phyloP scores from a whole-genome alignment of 2,113 vertebrate genomes.

The Lathamus discolor region DNA sequence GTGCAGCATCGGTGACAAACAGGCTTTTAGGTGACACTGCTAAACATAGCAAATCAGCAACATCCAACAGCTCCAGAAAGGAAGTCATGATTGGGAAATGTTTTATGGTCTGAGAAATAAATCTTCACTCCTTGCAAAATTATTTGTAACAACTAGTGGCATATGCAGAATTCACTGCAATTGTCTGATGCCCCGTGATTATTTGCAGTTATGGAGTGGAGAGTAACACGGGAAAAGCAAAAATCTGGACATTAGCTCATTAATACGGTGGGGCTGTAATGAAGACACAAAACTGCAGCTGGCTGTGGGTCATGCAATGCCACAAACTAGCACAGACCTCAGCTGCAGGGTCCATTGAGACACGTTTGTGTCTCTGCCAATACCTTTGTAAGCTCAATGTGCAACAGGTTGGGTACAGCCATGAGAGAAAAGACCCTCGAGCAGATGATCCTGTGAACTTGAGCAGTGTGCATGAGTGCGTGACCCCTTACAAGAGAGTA shows the following conservation, averaged over 20 bases:
- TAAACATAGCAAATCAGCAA: not conserved
- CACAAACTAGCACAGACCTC: not conserved
- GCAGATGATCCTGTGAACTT: not conserved
- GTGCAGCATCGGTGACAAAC: not conserved
- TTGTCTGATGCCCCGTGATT: not conserved
- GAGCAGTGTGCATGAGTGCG: rapidly evolving
- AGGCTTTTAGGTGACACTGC: not conserved
- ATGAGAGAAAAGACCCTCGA: rapidly evolving
- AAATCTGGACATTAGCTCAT: not conserved
- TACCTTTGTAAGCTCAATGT: rapidly evolving
- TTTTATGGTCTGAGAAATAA: not conserved
- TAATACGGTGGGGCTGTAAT: not conserved
- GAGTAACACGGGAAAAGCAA: not conserved
- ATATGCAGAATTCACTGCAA: not conserved
- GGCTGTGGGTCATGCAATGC: not conserved
- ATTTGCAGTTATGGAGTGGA: not conserved
- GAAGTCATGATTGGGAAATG: rapidly evolving
- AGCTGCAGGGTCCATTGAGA: not conserved
- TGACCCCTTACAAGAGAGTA: not conserved
- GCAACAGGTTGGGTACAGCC: rapidly evolving
- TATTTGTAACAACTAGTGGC: not conserved
- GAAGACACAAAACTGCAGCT: not conserved
- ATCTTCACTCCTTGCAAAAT: not conserved
- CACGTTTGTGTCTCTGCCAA: rapidly evolving
- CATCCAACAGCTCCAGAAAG: not conserved